Evolutionary conservation across 92 coral and sea anemone genomes (phyloP), one percentile per base, ranked within the genome.

Genomic region (Palythoa caribaeorum): DNA sequence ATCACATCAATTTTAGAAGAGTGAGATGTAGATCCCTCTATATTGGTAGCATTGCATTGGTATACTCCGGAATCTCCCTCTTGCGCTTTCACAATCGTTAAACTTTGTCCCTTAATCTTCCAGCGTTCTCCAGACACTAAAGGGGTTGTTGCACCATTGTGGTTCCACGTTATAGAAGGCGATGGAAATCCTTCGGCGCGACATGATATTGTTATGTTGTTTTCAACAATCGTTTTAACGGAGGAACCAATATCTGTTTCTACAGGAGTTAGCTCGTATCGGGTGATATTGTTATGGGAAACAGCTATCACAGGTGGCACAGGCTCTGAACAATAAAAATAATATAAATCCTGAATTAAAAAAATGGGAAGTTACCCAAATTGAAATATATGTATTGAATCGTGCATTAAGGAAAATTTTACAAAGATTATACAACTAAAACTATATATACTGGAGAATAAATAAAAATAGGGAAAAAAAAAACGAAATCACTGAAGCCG

Each of bases 81-180:
- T n/a, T 81, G 86, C 38, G 63, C 86, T 66, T 28, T 81, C 14
- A 81, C 17, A 47, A 81, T 81, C 17, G 75, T 81, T 59, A 81
- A 21, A 0, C 60, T 81, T 7, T 81, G 75, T 3, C 38, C 86
- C 19, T 66, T 47, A n/a, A 81, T 28, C 76, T 65, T 3, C 12
- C 17, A 39, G 5, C 76, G 76, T 35, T 74, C 76, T 5, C 86
- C 86, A 65, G 86, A 47, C 3, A 21, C 53, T 63, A 81, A 52
- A 38, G 86, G 86, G 39, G 19, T 16, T 10, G 5, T 8, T 14
- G 37, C 38, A 37, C 59, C 59, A 11, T 28, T 47, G 53, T 57
- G 59, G 10, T 57, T 48, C 86, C 86, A 81, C n/a, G 86, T 66
- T 5, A 81, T 21, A 66, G 47, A 65, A 37, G 86, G 86, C 7